Evolutionary conservation across 1,140 invertebrate genomes (phyloP).

Genomic region (Sminthurinus signatus): DNA sequence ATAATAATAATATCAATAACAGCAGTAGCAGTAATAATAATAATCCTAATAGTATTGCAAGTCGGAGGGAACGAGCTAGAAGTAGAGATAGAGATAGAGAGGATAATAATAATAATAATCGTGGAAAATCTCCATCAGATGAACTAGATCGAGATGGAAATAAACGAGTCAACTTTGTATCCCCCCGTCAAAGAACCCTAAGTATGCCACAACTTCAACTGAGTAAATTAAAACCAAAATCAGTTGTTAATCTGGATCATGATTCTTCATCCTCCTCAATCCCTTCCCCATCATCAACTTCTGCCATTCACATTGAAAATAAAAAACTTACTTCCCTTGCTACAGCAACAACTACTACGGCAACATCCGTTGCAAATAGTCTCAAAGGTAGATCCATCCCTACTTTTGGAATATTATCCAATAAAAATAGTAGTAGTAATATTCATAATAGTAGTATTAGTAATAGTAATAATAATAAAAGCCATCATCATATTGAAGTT

Average conservation of each 20-base stretch:
- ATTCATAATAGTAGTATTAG: background rate
- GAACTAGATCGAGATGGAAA: slow-evolving; percentile 40
- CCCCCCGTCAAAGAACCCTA: slow-evolving; percentile 56
- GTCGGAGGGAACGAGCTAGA: slow-evolving; percentile 17
- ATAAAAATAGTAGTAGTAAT: background rate
- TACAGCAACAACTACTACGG: background rate
- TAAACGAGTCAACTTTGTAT: slow-evolving; percentile 39
- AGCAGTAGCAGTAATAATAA: background rate
- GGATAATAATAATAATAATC: slow-evolving; percentile 3
- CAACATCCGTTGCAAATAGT: slow-evolving; percentile 1
- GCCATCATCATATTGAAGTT: no score
- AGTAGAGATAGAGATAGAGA: slow-evolving; percentile 21
- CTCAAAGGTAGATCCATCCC: slow-evolving; percentile 13
- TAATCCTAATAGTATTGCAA: slow-evolving; percentile 14
- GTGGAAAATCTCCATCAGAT: slow-evolving; percentile 4
- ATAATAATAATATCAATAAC: slow-evolving; percentile 1
- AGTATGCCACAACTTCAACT: slow-evolving; percentile 67
- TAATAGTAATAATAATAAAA: background rate
- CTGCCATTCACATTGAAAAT: background rate
- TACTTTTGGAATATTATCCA: background rate
- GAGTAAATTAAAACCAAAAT: slow-evolving; percentile 42
- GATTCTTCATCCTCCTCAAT: slow-evolving; percentile 7
- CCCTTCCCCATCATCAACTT: no score
- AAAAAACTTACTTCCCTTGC: background rate
- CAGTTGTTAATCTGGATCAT: slow-evolving; percentile 26